Evolutionary conservation across 2,113 vertebrate genomes (phyloP), one percentile per base, ranked within the genome.

Genomic region (Phaethornis superciliosus): DNA sequence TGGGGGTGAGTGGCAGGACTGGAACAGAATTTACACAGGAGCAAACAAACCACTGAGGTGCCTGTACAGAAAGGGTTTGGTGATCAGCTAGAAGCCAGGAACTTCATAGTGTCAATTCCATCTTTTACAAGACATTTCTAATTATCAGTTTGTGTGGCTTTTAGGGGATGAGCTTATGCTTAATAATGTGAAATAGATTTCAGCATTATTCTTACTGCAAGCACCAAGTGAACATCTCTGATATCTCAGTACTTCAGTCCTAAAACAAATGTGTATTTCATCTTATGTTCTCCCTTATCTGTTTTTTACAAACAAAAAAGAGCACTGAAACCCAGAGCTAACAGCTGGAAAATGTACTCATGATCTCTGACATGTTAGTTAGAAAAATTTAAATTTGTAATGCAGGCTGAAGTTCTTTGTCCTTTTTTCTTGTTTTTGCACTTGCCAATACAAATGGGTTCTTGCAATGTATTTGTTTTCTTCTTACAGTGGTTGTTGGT

Each of bases 381-480:
- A 52, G 23, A n/a, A 24, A 49, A 11, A 20, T 65, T 81, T 49
- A 59, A 51, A 51, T 70, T 58, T 63, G 49, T 91, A 77, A 88
- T 33, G 9, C 42, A 56, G 86, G 14, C 37, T 55, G 24, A 59
- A 79, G 17, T 58, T 64, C n/a, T 68, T 81, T 90, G n/a, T 80
- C 46, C 62, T 77, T 89, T 21, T 85, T 46, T 14, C 15, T 49
- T 85, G 51, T 14, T 89, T 94, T 93, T 94, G 93, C 82, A 83
- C 91, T 91, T 90, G 90, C 59, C 67, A 91, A 80, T 91, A 85
- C 33, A 85, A 11, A 12, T 76, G 79, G 44, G 60, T 59, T 89
- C 79, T 91, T 91, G 59, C 82, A 90, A 47, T 95, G 20, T 9
- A 9, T 85, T 67, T 89, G 59, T 79, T 16, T 88, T 44, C 6